Evolutionary conservation across 2,113 vertebrate species (phyloP), one percentile per base, ranked within the genome.

Genomic region (Chrysochloris asiatica): DNA sequence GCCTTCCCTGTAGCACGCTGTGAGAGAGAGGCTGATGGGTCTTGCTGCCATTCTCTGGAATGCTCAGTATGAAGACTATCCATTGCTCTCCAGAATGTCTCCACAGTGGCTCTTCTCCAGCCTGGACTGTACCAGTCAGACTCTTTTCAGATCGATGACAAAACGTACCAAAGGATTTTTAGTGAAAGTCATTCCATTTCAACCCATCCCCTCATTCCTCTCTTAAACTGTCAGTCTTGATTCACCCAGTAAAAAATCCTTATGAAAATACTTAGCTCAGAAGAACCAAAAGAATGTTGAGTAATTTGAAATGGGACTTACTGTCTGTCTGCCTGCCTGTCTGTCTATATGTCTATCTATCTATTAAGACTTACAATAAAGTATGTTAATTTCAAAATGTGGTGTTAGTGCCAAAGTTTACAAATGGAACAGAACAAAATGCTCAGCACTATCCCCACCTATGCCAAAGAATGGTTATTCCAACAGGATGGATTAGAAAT

Each of bases 241-340:
- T 41, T 91, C 6, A 56, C 5, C 14, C 22, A 79, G 8, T 36
- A 50, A 43, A 56, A 38, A 50, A 26, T 72, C 63, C 41, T 75
- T 84, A 52, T 63, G 43, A 87, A 87, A 13, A 24, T 47, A 65
- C 33, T 84, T 88, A 47, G 36, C 67, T 47, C 33, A 91, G 67
- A 75, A 92, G 4, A 78, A 30, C 87, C 67, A 63, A 90, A 56
- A 80, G 65, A 83, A 75, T 59, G 67, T 73, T 65, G 72, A 87
- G 79, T 24, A 78, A 59, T 59, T 83, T 78, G 69, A 33, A 90
- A 88, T 36, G 36, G n/a, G 21, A 61, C 43, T 71, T 80, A 28
- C 30, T 61, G 9, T 61, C 59, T 61, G 7, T 61, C 59, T 61
- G 4, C 28, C 16, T 61, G 3, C 19, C 54, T 56, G 16, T 50